Percentiles rank a stretch among this genome's conserved stretches.
Conservation (phyloP, 2,888 invertebrate genomes). For the Idaea dimidiata region DNA sequence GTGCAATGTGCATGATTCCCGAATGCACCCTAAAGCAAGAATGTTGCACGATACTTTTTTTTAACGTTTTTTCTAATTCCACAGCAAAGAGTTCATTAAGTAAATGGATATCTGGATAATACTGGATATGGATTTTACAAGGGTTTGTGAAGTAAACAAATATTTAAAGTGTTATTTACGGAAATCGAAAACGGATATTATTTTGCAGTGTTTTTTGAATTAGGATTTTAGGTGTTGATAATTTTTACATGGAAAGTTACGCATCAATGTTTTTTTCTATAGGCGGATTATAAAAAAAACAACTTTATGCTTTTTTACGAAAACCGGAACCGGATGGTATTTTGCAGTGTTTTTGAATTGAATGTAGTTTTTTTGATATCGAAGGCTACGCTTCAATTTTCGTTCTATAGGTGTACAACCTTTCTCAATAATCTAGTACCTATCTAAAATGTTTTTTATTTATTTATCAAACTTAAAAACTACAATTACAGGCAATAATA, state of each 20-base stretch:
- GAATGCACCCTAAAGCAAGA: constrained; percentile 76
- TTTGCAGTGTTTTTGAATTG: no score
- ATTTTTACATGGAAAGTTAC: background rate
- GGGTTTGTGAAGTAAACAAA: constrained; percentile 27
- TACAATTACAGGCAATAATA: no score
- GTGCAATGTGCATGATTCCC: constrained; percentile 67
- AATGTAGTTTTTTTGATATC: no score
- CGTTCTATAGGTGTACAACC: no score
- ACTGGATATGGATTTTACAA: constrained; percentile 48
- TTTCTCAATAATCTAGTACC: no score
- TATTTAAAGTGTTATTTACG: constrained; percentile 4
- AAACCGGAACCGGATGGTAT: no score
- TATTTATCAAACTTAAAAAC: no score
- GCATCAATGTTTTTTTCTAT: background rate
- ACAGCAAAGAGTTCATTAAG: constrained; percentile 71
- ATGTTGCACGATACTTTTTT: constrained; percentile 73
- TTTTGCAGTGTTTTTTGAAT: background rate
- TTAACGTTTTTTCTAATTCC: constrained; percentile 51
- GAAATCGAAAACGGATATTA: background rate
- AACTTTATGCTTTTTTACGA: no score
- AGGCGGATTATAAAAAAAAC: no score
- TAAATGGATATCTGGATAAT: constrained; percentile 61
- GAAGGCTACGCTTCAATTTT: no score
- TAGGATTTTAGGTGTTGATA: background rate
- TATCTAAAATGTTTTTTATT: no score